phyloP scores from a whole-genome alignment of 2,888 invertebrate genomes.

The Drosophila austrosaltans region DNA sequence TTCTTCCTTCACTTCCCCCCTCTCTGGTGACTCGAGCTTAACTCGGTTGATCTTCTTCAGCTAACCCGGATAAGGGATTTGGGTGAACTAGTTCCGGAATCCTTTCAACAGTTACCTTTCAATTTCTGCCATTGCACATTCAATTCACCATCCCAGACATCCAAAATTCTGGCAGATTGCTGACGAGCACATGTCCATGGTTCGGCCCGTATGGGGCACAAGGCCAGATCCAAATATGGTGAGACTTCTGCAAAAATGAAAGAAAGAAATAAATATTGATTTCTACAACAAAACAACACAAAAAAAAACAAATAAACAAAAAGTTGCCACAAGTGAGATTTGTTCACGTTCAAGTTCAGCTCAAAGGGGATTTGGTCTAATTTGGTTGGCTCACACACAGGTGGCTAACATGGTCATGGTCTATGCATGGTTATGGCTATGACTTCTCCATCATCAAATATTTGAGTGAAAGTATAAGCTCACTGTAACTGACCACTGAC shows the following conservation, averaged over 20 bases:
- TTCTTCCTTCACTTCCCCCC: too few species aligned
- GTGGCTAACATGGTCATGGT: conserved; percentile 42
- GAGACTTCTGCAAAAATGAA: conserved; percentile 82
- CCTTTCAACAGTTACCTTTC: conserved; percentile 74
- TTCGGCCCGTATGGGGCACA: conserved; percentile 85
- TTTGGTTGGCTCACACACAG: conserved; percentile 47
- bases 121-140: conserved; percentile 80
- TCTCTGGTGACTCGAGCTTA: too few species aligned
- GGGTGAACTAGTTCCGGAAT: too few species aligned
- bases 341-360: background rate
- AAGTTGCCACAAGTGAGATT: conserved; percentile 18
- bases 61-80: background rate
- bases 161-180: conserved; percentile 85
- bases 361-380: conserved; percentile 51
- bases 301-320: background rate
- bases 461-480: conserved; percentile 69
- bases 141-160: conserved; percentile 80
- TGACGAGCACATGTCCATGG: conserved; percentile 85
- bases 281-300: background rate
- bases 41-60: too few species aligned
- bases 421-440: conserved; percentile 16
- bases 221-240: conserved; percentile 85
- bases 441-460: conserved; percentile 62
- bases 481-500: conserved; percentile 37
- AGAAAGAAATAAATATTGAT: conserved; percentile 27